phyloP scores from a whole-genome alignment of 2,888 invertebrate species.

The Leptinotarsa rubiginosa region DNA sequence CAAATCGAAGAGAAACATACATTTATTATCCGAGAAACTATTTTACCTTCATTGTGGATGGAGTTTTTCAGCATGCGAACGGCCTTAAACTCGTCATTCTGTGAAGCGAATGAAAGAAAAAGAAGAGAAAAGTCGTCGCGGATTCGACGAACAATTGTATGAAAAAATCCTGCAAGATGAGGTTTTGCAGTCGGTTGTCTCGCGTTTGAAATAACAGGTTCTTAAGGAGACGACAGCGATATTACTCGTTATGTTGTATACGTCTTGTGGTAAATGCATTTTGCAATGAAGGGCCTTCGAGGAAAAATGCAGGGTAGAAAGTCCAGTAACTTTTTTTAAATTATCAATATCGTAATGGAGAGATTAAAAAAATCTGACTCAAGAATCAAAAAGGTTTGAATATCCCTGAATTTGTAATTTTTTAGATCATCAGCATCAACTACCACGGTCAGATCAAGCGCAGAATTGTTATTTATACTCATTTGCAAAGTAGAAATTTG shows the following conservation, averaged over 20 bases:
- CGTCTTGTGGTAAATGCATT: conserved; percentile 32
- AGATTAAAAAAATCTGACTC: too few species aligned
- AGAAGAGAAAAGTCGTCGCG: conserved; percentile 38
- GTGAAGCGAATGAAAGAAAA: conserved; percentile 34
- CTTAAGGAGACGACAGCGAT: conserved; percentile 41
- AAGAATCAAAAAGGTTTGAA: too few species aligned
- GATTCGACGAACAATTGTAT: conserved; percentile 46
- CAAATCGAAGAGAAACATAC: conserved; percentile 12
- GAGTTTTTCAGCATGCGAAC: conserved; percentile 39
- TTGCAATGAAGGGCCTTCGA: conserved; percentile 33
- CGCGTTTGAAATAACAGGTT: conserved; percentile 47
- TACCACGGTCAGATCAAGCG: too few species aligned
- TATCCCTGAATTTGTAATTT: too few species aligned
- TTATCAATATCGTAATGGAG: too few species aligned
- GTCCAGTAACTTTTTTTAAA: not conserved
- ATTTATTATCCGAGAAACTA: conserved; percentile 29
- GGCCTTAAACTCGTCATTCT: conserved; percentile 44
- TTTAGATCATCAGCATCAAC: too few species aligned
- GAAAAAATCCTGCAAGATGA: conserved; percentile 44
- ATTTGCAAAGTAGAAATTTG: too few species aligned
- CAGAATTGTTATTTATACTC: too few species aligned
- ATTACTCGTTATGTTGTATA: conserved; percentile 43
- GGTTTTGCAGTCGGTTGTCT: conserved; percentile 43
- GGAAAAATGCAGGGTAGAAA: not conserved
- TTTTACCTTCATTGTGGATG: conserved; percentile 40